These are phyloP conservation scores for Eristalinus sepulchralis DNA, from an alignment of 2,888 invertebrate genomes.

Conservation along the genomic window DNA sequence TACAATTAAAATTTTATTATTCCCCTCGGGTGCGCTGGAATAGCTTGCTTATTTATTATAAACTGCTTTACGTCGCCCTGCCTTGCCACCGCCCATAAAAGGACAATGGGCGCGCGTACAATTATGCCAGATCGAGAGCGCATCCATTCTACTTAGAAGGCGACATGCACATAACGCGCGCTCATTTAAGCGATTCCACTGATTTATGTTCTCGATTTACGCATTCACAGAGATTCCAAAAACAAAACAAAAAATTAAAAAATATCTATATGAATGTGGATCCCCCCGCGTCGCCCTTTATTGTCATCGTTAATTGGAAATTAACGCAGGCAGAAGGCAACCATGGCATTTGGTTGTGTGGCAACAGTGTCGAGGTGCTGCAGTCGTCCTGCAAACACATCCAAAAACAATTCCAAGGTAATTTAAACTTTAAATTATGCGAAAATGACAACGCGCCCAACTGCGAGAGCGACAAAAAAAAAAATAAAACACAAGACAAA, in stretches of 20 bases:
- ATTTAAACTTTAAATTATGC: conserved; percentile 67
- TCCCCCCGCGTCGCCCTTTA: background rate
- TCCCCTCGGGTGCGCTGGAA: conserved; percentile 17
- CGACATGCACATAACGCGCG: background rate
- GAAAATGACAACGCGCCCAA: conserved; percentile 52
- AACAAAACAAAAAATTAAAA: background rate
- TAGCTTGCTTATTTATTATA: conserved; percentile 28
- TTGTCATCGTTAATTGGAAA: conserved; percentile 44
- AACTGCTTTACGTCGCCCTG: background rate
- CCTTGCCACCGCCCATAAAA: background rate
- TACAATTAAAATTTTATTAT: conserved; percentile 29
- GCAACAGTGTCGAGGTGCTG: conserved; percentile 3
- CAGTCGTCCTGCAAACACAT: conserved; percentile 16
- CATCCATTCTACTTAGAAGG: background rate
- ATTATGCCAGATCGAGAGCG: background rate
- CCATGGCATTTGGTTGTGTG: background rate
- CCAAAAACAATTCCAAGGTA: conserved; percentile 54
- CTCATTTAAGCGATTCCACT: conserved; percentile 29
- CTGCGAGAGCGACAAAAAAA: conserved; percentile 5
- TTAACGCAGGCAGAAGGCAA: conserved; percentile 20
- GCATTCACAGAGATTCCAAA: conserved; percentile 41
- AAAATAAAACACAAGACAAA: background rate
- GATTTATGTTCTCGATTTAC: conserved; percentile 19
- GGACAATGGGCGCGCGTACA: background rate
- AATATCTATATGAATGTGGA: too few species aligned